Evolutionary conservation across 2,113 vertebrate genomes (phyloP).

Genomic region (Eulemur macaco): DNA sequence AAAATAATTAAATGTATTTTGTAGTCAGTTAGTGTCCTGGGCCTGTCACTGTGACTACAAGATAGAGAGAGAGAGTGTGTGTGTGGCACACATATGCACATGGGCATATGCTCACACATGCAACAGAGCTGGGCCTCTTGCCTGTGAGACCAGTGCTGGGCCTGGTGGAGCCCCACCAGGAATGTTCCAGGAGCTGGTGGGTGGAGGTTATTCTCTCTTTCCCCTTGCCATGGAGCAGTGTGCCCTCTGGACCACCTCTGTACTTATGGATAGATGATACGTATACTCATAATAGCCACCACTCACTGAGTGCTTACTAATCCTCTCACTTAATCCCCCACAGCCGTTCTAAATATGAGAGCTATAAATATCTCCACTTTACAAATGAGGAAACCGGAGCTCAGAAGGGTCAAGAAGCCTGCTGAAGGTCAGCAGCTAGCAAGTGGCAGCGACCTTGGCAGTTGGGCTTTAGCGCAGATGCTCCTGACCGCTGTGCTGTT

Average conservation of each 20-base stretch:
- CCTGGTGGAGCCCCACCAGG: fast-evolving
- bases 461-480: neutral
- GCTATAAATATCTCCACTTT: conserved; percentile 55
- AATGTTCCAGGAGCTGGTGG: neutral
- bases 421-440: neutral
- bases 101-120: neutral
- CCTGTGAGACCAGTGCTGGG: neutral
- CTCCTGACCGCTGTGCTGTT: neutral
- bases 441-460: neutral
- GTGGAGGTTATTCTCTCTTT: neutral
- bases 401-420: neutral
- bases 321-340: neutral
- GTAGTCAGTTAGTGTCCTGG: neutral
- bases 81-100: neutral
- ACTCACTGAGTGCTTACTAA: neutral
- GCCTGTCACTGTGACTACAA: neutral
- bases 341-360: neutral
- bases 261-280: neutral
- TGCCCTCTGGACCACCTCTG: neutral
- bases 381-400: conserved; percentile 26
- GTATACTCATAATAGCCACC: conserved; percentile 17
- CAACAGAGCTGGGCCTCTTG: neutral
- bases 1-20: neutral
- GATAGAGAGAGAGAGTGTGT: neutral
- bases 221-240: neutral